Percentiles rank a stretch among this genome's conserved stretches.
Evolutionary conservation across 2,113 vertebrate species (phyloP).

Genomic region (Scomber scombrus): DNA sequence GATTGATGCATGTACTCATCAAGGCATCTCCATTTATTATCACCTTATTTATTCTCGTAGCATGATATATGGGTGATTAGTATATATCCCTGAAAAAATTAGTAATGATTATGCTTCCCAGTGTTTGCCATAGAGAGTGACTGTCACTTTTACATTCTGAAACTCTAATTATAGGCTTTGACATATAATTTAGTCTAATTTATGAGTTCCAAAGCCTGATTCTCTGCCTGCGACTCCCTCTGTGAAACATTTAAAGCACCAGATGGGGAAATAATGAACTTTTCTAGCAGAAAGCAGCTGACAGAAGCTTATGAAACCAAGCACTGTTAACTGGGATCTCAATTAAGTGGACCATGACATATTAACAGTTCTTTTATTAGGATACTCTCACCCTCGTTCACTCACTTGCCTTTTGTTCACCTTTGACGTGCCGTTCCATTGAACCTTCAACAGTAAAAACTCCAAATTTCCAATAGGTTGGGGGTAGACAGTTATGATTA

Average conservation of each 20-base stretch:
- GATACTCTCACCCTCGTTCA: neutral
- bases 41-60: slow-evolving; percentile 9
- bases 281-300: slow-evolving; percentile 52
- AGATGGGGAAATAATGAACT: slow-evolving; percentile 71
- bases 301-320: slow-evolving; percentile 52
- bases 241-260: slow-evolving; percentile 60
- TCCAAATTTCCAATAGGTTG: neutral
- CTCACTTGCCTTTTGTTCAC: neutral
- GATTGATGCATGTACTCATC: neutral
- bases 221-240: slow-evolving; percentile 44
- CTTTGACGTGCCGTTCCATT: neutral
- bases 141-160: slow-evolving; percentile 36
- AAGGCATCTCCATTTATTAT: slow-evolving; percentile 6
- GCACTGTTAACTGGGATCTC: slow-evolving; percentile 21
- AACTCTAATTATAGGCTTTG: slow-evolving; percentile 50
- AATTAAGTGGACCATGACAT: slow-evolving; percentile 35
- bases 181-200: slow-evolving; percentile 66
- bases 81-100: slow-evolving; percentile 17
- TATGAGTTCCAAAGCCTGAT: slow-evolving; percentile 55
- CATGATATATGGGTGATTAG: slow-evolving; percentile 12
- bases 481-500: slow-evolving; percentile 2
- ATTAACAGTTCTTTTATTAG: slow-evolving; percentile 11
- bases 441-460: neutral
- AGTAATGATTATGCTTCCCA: slow-evolving; percentile 15
- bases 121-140: neutral